A percentile compares a stretch with the other conserved stretches of the same genome.
phyloP scores from a whole-genome alignment of 2,797 vertebrate species.

The Microctenopoma steveboyesi region DNA sequence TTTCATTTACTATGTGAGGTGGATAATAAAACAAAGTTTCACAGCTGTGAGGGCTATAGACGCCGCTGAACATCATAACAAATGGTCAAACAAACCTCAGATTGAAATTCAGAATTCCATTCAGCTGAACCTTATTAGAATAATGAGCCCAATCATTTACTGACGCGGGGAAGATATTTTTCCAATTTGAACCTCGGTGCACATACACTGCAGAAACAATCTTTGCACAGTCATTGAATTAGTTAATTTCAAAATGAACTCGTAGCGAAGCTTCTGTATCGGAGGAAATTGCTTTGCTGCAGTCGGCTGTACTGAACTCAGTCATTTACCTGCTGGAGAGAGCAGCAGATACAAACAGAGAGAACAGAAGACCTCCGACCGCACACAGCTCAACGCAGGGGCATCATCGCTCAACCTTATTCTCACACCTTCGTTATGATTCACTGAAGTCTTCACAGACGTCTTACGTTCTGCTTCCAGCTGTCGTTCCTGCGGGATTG shows the following conservation, averaged over 20 bases:
- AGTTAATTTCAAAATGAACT: conserved; percentile 29
- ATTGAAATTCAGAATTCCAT: neutral
- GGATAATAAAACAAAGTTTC: too few relatives aligned
- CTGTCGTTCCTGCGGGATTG: conserved; percentile 9
- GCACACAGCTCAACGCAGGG: neutral
- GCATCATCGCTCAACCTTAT: conserved; percentile 12
- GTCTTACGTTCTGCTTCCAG: conserved; percentile 15
- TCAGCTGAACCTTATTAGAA: neutral
- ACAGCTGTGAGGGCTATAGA: too few relatives aligned
- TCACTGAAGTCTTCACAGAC: conserved; percentile 24
- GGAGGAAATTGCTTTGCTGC: conserved; percentile 27
- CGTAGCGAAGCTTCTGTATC: conserved; percentile 1
- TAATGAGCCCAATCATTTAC: conserved; percentile 8
- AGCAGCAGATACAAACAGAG: conserved; percentile 2
- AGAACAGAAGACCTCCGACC: conserved; percentile 5
- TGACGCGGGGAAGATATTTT: neutral
- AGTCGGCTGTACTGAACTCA: neutral
- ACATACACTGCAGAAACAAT: neutral
- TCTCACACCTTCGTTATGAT: conserved; percentile 26
- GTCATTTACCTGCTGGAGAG: conserved; percentile 1
- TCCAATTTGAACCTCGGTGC: conserved; percentile 15
- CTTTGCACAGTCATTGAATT: conserved; percentile 5
- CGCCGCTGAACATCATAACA: too few relatives aligned
- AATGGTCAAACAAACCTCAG: neutral
- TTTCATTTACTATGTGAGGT: too few relatives aligned